These are phyloP conservation scores for Equus przewalskii DNA, from an alignment of 2,113 vertebrate genomes.

Conservation along the genomic window DNA sequence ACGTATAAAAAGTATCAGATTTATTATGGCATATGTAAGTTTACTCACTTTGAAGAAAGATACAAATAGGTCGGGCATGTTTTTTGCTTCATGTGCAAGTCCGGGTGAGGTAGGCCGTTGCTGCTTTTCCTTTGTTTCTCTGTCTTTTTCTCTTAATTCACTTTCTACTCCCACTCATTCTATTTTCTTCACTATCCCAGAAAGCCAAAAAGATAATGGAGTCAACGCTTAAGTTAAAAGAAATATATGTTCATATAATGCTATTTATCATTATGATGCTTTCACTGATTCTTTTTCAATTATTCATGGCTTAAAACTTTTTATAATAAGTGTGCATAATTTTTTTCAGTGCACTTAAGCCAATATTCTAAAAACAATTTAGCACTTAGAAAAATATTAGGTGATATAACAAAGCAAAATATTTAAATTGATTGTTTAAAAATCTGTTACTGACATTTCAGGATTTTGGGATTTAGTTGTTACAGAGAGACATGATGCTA, in stretches of 20 bases:
- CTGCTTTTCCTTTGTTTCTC: background rate
- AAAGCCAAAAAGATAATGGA: background rate
- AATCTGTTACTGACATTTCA: background rate
- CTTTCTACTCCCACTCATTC: background rate
- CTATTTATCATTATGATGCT: background rate
- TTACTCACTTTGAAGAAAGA: background rate
- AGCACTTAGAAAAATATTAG: background rate
- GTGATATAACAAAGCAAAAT: background rate
- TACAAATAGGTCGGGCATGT: too few relatives aligned
- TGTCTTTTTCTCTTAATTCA: background rate
- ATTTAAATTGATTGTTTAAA: background rate
- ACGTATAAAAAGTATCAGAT: background rate
- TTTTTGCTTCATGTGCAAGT: background rate
- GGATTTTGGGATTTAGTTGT: background rate
- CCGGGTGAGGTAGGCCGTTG: rapidly evolving
- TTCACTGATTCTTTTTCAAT: background rate
- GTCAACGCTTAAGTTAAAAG: background rate
- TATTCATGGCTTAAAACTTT: background rate
- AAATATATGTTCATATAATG: background rate
- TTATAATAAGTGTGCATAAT: background rate
- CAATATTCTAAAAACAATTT: background rate
- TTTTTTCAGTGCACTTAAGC: background rate
- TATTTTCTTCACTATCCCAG: background rate
- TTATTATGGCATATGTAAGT: background rate
- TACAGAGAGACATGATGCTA: background rate